These are phyloP conservation scores for Oryctes rhinoceros DNA, from an alignment of 1,140 invertebrate genomes.

Conservation along the genomic window DNA sequence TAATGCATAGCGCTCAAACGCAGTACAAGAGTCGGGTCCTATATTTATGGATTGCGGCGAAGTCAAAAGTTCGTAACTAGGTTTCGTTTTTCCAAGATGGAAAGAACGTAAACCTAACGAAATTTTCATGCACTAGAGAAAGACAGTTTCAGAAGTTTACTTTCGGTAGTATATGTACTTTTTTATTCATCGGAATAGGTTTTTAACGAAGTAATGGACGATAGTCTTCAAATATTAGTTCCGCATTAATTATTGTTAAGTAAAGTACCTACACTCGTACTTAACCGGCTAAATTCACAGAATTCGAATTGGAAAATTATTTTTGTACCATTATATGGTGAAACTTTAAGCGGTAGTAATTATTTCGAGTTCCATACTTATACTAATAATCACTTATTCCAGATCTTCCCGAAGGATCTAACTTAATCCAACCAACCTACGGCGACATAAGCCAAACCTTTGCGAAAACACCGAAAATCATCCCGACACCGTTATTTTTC, in stretches of 20 bases:
- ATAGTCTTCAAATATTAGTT: neutral
- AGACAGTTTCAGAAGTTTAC: neutral
- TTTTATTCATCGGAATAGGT: neutral
- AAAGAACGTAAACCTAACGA: neutral
- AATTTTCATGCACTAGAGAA: neutral
- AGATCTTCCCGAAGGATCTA: constrained; percentile 51
- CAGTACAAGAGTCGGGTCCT: neutral
- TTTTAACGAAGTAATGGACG: neutral
- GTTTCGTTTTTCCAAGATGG: neutral
- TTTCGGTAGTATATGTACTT: neutral
- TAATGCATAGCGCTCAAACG: neutral
- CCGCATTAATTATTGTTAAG: neutral
- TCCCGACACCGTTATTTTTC: constrained; percentile 52
- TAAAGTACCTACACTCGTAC: too few species aligned
- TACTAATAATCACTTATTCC: constrained; percentile 45
- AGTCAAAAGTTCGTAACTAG: constrained; percentile 27
- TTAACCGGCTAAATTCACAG: constrained; percentile 16
- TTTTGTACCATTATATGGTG: constrained; percentile 53
- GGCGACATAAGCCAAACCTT: neutral
- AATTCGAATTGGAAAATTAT: constrained; percentile 40
- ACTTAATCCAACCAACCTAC: constrained; percentile 49
- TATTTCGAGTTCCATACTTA: neutral
- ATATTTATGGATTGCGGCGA: constrained; percentile 17
- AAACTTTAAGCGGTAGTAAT: constrained; percentile 48
- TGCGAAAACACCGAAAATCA: constrained; percentile 45